Percentiles rank a stretch among this genome's conserved stretches.
Conservation (phyloP, 2,797 vertebrate species). For the Cephalopachus bancanus region DNA sequence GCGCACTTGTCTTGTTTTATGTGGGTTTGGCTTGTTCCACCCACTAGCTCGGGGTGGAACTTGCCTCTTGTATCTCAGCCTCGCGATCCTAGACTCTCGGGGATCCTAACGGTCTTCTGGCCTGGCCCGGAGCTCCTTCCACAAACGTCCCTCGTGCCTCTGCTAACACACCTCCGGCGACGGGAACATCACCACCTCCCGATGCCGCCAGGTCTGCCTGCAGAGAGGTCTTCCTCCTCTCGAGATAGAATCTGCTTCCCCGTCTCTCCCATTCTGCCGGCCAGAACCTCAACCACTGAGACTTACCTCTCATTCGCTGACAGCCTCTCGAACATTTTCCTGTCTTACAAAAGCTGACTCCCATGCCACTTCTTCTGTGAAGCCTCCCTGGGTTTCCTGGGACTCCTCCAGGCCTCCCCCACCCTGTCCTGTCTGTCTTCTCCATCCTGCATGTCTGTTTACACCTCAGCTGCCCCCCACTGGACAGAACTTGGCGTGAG, state of each 20-base stretch:
- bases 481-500: neutral
- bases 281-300: neutral
- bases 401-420: neutral
- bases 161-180: slow-evolving; percentile 36
- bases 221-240: neutral
- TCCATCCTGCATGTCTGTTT: neutral
- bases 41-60: slow-evolving; percentile 59
- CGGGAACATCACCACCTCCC: neutral
- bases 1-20: slow-evolving; percentile 77
- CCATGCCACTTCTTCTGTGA: neutral
- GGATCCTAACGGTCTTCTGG: slow-evolving; percentile 53
- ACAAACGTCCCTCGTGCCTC: neutral
- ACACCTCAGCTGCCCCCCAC: neutral
- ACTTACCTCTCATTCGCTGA: neutral
- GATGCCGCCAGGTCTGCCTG: neutral
- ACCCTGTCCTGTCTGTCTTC: neutral
- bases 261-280: neutral
- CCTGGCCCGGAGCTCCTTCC: neutral
- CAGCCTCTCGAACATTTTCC: neutral
- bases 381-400: neutral
- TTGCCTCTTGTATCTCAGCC: slow-evolving; percentile 62
- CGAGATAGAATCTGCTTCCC: neutral
- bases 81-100: slow-evolving; percentile 52
- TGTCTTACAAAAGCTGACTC: neutral
- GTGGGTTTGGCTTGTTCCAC: slow-evolving; percentile 75